Evolutionary conservation across 2,113 vertebrate genomes (phyloP).

Genomic region (Pluvialis apricaria): DNA sequence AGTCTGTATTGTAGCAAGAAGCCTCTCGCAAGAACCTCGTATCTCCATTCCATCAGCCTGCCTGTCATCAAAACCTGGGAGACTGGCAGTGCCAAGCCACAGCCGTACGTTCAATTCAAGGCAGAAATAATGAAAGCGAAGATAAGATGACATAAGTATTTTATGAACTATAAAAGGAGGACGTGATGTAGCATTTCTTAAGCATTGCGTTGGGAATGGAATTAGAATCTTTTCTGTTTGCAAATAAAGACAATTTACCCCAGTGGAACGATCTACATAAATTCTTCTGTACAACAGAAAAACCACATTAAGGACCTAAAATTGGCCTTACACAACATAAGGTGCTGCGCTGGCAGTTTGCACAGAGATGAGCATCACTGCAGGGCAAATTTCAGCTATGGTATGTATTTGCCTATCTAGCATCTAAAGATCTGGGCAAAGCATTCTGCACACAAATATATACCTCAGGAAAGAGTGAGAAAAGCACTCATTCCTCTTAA

Average conservation of each 20-base stretch:
- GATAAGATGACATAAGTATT: not conserved
- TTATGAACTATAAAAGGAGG: not conserved
- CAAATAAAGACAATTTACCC: slow-evolving; percentile 1
- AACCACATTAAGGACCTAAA: slow-evolving; percentile 43
- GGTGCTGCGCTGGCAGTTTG: slow-evolving; percentile 22
- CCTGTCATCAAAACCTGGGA: not conserved
- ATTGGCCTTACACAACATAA: not conserved
- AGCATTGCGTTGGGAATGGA: not conserved
- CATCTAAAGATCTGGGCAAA: slow-evolving; percentile 26
- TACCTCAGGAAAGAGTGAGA: slow-evolving; percentile 6
- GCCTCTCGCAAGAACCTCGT: not conserved
- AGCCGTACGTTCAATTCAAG: not conserved
- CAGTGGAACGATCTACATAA: not conserved
- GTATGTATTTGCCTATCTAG: slow-evolving; percentile 51
- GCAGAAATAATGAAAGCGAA: not conserved
- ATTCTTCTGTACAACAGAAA: not conserved
- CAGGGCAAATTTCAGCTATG: slow-evolving; percentile 19
- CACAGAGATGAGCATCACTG: not conserved
- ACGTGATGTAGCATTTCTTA: not conserved
- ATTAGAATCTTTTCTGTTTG: not conserved
- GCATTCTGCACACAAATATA: slow-evolving; percentile 1
- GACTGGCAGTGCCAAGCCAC: slow-evolving; percentile 1
- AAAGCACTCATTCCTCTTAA: not conserved
- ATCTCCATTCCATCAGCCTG: not conserved
- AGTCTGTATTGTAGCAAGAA: not conserved